Evolutionary conservation across 2,888 invertebrate genomes (phyloP).

Genomic region (Portevinia maculata): DNA sequence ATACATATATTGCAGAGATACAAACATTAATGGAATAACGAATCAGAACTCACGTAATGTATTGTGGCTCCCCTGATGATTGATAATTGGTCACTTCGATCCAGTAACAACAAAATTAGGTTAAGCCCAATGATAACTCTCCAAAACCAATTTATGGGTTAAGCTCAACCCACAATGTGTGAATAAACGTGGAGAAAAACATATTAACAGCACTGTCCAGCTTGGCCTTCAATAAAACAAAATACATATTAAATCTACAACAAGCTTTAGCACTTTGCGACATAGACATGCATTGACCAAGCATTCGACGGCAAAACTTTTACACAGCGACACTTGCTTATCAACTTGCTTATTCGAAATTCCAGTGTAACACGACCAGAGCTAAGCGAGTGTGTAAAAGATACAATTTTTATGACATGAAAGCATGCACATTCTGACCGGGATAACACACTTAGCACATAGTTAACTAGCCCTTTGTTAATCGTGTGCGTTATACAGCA

Average conservation of each 20-base stretch:
- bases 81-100: not conserved
- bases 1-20: no score
- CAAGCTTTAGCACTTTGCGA: slow-evolving; percentile 64
- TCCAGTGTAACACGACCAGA: slow-evolving; percentile 6
- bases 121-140: slow-evolving; percentile 57
- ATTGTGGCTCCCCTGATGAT: not conserved
- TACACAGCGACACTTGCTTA: slow-evolving; percentile 46
- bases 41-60: no score
- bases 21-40: no score
- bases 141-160: slow-evolving; percentile 45
- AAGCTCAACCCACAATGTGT: slow-evolving; percentile 9
- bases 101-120: slow-evolving; percentile 22
- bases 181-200: not conserved
- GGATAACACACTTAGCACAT: slow-evolving; percentile 63
- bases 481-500: slow-evolving; percentile 24
- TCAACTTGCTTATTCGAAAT: slow-evolving; percentile 17
- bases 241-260: slow-evolving; percentile 54
- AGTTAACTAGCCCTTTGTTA: slow-evolving; percentile 38
- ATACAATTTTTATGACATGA: slow-evolving; percentile 65
- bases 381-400: slow-evolving; percentile 6
- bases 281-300: not conserved
- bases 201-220: not conserved
- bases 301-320: slow-evolving; percentile 3
- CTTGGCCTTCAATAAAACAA: slow-evolving; percentile 45
- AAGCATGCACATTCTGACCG: slow-evolving; percentile 46